These are phyloP conservation scores for Ichneumon xanthorius DNA, from an alignment of 2,888 invertebrate species.

Conservation along the genomic window DNA sequence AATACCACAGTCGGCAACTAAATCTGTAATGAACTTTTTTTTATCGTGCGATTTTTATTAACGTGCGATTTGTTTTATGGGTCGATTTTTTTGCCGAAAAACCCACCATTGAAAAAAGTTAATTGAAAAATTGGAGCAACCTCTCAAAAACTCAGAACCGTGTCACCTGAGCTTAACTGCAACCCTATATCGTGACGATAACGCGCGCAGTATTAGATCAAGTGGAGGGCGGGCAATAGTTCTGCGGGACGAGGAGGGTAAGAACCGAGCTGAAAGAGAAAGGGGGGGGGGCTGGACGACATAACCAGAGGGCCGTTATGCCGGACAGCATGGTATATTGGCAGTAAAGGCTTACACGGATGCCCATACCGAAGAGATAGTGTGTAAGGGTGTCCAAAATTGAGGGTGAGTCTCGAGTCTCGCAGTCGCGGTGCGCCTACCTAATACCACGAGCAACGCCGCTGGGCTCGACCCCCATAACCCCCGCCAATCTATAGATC, in stretches of 20 bases:
- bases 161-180: background rate
- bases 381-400: background rate
- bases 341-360: constrained; percentile 81
- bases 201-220: constrained; percentile 24
- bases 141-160: too few species aligned
- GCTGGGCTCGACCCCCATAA: constrained; percentile 71
- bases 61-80: too few species aligned
- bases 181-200: background rate
- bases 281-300: constrained; percentile 1
- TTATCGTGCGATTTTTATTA: too few species aligned
- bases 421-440: constrained; percentile 62
- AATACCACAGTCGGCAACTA: too few species aligned
- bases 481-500: constrained; percentile 73
- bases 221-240: constrained; percentile 37
- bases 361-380: constrained; percentile 77
- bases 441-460: constrained; percentile 70
- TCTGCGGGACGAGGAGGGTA: constrained; percentile 7
- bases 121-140: too few species aligned
- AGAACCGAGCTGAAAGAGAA: background rate
- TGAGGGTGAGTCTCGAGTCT: constrained; percentile 22
- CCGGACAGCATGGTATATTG: constrained; percentile 79
- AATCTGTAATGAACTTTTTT: too few species aligned
- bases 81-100: background rate
- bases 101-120: too few species aligned
- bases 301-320: constrained; percentile 71